phyloP scores from a whole-genome alignment of 30 jellyfish, hydroid and myxozoan genomes.

The Hydractinia symbiolongicarpus region DNA sequence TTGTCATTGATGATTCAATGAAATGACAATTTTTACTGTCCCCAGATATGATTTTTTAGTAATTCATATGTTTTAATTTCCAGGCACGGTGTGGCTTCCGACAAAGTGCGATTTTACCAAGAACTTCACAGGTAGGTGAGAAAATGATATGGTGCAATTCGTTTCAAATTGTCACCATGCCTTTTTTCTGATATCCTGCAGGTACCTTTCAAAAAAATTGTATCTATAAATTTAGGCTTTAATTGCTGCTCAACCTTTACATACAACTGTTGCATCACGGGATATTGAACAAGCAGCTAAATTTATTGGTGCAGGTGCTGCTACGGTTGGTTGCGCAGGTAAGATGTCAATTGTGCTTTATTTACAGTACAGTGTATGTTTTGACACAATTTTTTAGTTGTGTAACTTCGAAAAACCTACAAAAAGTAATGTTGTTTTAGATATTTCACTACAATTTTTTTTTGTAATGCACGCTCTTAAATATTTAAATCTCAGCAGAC shows the following conservation, averaged over 20 bases:
- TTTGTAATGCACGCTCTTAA: too few relatives aligned
- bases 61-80: not conserved
- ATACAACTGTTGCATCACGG: conserved; percentile 58
- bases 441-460: too few relatives aligned
- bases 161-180: too few relatives aligned
- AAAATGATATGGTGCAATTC: not conserved
- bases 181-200: not conserved
- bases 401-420: too few relatives aligned
- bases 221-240: not conserved
- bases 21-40: not conserved
- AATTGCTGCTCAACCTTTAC: conserved; percentile 34
- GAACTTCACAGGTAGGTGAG: conserved; percentile 6
- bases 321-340: conserved; percentile 97
- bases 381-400: too few relatives aligned
- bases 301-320: conserved; percentile 95
- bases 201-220: not conserved
- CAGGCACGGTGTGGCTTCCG: conserved; percentile 10
- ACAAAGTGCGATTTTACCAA: conserved; percentile 2
- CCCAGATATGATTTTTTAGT: not conserved
- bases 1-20: too few relatives aligned
- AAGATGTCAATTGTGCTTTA: not conserved
- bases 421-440: too few relatives aligned
- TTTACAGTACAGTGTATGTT: not conserved
- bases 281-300: conserved; percentile 90
- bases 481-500: too few relatives aligned